Evolutionary conservation across 2,797 vertebrate species (phyloP).

Genomic region (Halcyon smyrnensis): DNA sequence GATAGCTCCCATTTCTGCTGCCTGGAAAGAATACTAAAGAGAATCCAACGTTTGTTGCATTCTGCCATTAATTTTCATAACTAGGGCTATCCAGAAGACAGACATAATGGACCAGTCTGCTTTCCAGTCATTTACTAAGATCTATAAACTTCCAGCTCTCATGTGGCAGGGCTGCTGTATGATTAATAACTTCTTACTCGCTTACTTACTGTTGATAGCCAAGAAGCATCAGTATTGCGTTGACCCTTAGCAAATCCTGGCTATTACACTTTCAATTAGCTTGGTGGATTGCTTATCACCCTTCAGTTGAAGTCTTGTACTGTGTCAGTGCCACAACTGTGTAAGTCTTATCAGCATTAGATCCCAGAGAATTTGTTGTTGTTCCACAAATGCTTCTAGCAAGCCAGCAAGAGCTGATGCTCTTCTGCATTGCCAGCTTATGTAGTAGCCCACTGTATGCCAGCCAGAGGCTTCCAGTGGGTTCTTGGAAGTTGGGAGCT

Average conservation of each 20-base stretch:
- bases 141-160: constrained; percentile 35
- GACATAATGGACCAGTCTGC: not conserved
- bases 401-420: not conserved
- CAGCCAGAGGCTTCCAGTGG: not conserved
- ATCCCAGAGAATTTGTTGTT: not conserved
- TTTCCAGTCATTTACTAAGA: constrained; percentile 43
- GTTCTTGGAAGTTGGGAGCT: not conserved
- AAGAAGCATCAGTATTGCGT: not conserved
- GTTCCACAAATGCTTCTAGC: not conserved
- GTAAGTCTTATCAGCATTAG: not conserved
- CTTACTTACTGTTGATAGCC: not conserved
- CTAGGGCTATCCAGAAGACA: constrained; percentile 36
- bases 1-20: constrained; percentile 4
- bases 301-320: not conserved
- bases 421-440: not conserved
- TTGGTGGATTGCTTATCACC: not conserved
- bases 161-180: constrained; percentile 28
- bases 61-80: constrained; percentile 66
- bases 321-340: not conserved
- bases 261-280: not conserved
- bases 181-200: constrained; percentile 48
- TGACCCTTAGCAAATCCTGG: not conserved
- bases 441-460: not conserved
- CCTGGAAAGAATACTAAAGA: constrained; percentile 21
- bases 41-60: constrained; percentile 60